Base-by-base conservation (phyloP, 2,797 vertebrate genomes). In the Gadopsis bispinosus region DNA sequence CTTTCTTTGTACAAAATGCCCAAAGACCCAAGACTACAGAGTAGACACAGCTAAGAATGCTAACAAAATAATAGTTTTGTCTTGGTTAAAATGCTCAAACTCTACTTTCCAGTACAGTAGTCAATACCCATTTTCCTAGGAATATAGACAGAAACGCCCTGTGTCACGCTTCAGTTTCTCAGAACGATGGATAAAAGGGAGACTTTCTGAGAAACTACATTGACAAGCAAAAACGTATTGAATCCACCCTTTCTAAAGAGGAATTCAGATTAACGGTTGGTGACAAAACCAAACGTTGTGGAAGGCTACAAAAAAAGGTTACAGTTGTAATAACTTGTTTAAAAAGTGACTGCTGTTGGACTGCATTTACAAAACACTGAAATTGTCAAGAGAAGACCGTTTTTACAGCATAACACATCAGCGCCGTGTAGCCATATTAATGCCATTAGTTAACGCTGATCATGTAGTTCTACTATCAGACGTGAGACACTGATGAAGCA, bases 241-340 rank as follows among this genome's bases (percentile, higher is more conserved):
- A 1, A 67, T 33, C 31, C 7, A 0, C 0, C 1, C 45, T 33
- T 39, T 59, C 8, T 37, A 29, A 51, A 22, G 13, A 29, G 29
- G 41, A 37, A 29, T 39, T 51, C 26, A 14, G 29, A 55, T 51
- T 31, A 54, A 37, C 16, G 55, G 5, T 29, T 37, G 45, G 45
- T 33, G 48, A 45, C 31, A 10, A 29, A 54, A 55, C 14, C 31
- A 22, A 68, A 9, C 33, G 3, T 45, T 33, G 53, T 31, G 9
- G 17, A 56, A 19, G 26, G 3, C 14, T 61, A 0, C 14, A 68
- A 39, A 45, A 2, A 6, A 58, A 48, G 19, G n/a, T 4, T 41
- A 0, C 29, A 72, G 35, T 35, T 19, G 20, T 53, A 16, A 62
- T 17, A 43, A 4, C 11, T 33, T 45, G 35, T 20, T 35, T 35